Base-by-base conservation (phyloP, 2,888 invertebrate genomes). In the Drosophila mettleri region DNA sequence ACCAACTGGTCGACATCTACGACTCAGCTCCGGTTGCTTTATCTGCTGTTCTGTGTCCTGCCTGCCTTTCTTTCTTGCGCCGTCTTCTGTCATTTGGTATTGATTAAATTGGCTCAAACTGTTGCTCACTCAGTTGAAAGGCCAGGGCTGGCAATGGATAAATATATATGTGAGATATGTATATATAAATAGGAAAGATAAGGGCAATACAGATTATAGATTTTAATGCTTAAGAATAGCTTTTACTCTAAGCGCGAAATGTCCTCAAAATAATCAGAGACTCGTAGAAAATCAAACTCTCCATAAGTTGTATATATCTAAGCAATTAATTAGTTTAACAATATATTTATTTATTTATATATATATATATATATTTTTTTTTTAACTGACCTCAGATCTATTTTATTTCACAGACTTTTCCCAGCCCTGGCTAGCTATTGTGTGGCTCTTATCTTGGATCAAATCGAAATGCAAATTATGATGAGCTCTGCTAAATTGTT, bases 401-500 rank as follows among this genome's bases (percentile, higher is more conserved):
- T 38, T 31, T 7, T 10, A 14, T 0, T 22, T 22, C 24, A 8
- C n/a, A 18, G 31, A 38, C 7, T 18, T 6, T 4, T 52, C 41
- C 2, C 63, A 69, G 7, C 80, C 80, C 80, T 86, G 61, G 63
- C 38, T 16, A n/a, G 48, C 39, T 55, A 60, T 68, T 55, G 43
- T 29, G 49, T 55, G 53, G 46, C 34, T 20, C 73, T 69, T 71
- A 63, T 57, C 69, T 80, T 81, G 78, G 75, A 77, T 83, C 84
- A 84, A 89, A 90, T 78, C 85, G 75, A 69, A 76, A 90, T 90
- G 90, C 88, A 90, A 89, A 90, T 90, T 90, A 90, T 90, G 90
- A 90, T 90, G 90, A 89, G 89, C 88, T 89, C 73, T 81, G 86
- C 84, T 78, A 87, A 91, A 90, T 90, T 88, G 90, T 80, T 66